Evolutionary conservation across 2,113 vertebrate genomes (phyloP).

Genomic region (Arvicanthis niloticus): DNA sequence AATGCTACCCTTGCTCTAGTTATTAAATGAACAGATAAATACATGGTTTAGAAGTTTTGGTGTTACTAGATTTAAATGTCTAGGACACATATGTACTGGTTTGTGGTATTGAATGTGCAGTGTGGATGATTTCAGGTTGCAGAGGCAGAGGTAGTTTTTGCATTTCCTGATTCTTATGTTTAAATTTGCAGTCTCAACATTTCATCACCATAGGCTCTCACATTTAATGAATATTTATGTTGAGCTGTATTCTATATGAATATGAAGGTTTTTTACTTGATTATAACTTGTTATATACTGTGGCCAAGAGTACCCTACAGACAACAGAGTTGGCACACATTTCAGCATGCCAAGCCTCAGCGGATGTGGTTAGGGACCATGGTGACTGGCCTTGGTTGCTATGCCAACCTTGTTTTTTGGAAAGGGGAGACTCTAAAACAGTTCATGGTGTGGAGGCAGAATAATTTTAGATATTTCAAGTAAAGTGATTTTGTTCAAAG

Average conservation of each 20-base stretch:
- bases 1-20: neutral
- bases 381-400: constrained; percentile 76
- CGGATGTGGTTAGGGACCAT: constrained; percentile 75
- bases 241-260: constrained; percentile 81
- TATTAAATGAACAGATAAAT: constrained; percentile 14
- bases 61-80: constrained; percentile 52
- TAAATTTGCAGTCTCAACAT: constrained; percentile 83
- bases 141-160: constrained; percentile 76
- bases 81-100: constrained; percentile 32
- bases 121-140: constrained; percentile 68
- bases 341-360: constrained; percentile 50
- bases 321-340: constrained; percentile 76
- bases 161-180: constrained; percentile 81
- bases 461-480: constrained; percentile 62
- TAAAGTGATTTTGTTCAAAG: constrained; percentile 49
- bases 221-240: constrained; percentile 84
- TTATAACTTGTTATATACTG: constrained; percentile 74
- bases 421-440: constrained; percentile 72
- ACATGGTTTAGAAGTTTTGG: constrained; percentile 31
- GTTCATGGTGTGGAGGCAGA: constrained; percentile 53
- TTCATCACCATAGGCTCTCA: constrained; percentile 81
- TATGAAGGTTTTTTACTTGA: constrained; percentile 80
- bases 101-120: constrained; percentile 36
- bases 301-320: constrained; percentile 77
- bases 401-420: constrained; percentile 78